A percentile compares a stretch with the other conserved stretches of the same genome.
These are phyloP conservation scores for Macaca mulatta DNA, from an alignment of 2,113 vertebrate genomes.

Conservation along the genomic window DNA sequence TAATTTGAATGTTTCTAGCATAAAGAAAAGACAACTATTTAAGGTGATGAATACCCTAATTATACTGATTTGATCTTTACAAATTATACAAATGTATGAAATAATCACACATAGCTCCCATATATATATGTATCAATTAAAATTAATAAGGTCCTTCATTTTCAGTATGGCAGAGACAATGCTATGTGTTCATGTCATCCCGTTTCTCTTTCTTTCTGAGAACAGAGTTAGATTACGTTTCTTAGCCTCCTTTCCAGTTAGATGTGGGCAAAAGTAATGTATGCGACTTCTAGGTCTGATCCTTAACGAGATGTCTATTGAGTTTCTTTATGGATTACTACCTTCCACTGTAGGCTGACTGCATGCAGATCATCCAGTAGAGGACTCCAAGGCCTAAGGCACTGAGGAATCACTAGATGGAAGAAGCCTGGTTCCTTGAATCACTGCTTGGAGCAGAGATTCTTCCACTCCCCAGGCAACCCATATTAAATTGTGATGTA, in stretches of 20 bases:
- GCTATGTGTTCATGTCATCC: not conserved
- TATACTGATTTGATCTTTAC: not conserved
- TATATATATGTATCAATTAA: not conserved
- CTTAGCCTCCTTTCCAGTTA: not conserved
- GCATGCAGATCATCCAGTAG: not conserved
- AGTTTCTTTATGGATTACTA: not conserved
- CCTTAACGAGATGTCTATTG: not conserved
- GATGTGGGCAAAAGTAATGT: not conserved
- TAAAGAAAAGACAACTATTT: not conserved
- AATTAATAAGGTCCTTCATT: not conserved
- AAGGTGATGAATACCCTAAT: not conserved
- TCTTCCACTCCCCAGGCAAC: not conserved
- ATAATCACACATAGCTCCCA: not conserved
- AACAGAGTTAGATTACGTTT: conserved; percentile 38
- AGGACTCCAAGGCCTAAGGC: not conserved
- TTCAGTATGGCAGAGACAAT: not conserved
- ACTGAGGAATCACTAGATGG: not conserved
- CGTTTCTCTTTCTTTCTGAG: conserved; percentile 16
- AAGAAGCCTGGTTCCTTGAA: not conserved
- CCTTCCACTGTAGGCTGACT: not conserved
- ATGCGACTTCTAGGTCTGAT: not conserved
- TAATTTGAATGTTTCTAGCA: not conserved
- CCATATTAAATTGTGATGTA: not conserved
- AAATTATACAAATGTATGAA: not conserved
- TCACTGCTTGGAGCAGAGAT: not conserved